Evolutionary conservation across 2,888 invertebrate species (phyloP).

Genomic region (Ophion slaviceki): DNA sequence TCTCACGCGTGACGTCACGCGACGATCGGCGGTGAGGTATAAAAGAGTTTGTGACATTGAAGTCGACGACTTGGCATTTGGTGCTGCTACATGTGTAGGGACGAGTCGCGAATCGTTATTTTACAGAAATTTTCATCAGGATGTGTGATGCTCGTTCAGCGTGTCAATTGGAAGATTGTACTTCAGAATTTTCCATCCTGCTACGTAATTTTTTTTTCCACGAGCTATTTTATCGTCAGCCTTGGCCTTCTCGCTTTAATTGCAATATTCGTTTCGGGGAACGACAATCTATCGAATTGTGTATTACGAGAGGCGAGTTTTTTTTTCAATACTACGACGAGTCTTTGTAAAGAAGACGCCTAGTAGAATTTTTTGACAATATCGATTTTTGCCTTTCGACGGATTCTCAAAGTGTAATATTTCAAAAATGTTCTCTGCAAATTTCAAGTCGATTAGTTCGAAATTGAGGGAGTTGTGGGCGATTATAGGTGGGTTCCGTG

Average conservation of each 20-base stretch:
- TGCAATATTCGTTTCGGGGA: conserved; percentile 3
- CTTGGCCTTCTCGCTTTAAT: conserved; percentile 5
- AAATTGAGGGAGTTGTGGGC: no score
- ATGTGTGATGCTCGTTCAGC: conserved; percentile 32
- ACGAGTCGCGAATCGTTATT: conserved; percentile 34
- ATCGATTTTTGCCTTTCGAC: no score
- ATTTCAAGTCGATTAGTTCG: no score
- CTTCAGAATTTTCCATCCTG: conserved; percentile 43
- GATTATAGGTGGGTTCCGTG: no score
- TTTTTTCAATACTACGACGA: no score
- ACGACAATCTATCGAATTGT: background rate
- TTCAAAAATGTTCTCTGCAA: no score
- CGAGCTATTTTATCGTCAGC: conserved; percentile 1
- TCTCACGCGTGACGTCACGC: conserved; percentile 43
- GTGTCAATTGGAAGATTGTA: conserved; percentile 58
- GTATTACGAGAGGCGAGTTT: no score
- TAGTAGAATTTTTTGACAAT: no score
- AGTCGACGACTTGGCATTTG: conserved; percentile 31
- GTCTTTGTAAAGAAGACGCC: no score
- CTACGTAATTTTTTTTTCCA: conserved; percentile 22
- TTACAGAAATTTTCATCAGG: conserved; percentile 36
- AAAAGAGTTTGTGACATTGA: conserved; percentile 38
- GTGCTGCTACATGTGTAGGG: background rate
- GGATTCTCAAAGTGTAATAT: no score
- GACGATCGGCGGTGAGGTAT: conserved; percentile 22